phyloP scores from a whole-genome alignment of 2,113 vertebrate genomes.

The Sinocyclocheilus anshuiensis region DNA sequence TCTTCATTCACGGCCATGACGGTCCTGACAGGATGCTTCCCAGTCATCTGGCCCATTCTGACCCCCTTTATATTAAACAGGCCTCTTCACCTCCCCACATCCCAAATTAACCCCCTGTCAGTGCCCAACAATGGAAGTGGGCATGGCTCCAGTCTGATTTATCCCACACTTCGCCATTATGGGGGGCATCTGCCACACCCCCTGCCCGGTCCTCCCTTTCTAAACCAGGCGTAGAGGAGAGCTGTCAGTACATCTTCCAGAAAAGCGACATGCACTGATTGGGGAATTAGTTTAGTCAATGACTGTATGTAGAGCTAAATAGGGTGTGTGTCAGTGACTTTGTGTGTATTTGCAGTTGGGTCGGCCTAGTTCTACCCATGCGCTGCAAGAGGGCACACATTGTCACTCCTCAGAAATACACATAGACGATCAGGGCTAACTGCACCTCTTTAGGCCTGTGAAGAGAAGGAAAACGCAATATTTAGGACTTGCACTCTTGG shows the following conservation, averaged over 20 bases:
- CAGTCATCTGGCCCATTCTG: conserved; percentile 66
- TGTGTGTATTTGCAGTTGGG: conserved; percentile 40
- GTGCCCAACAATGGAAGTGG: conserved; percentile 72
- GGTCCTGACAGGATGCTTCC: conserved; percentile 70
- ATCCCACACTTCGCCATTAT: conserved; percentile 72
- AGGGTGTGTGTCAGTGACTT: conserved; percentile 69
- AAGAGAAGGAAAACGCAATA: conserved; percentile 24
- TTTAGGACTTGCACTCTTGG: background rate
- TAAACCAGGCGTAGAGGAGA: conserved; percentile 69
- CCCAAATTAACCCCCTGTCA: conserved; percentile 76
- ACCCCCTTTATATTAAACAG: conserved; percentile 64
- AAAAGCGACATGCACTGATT: conserved; percentile 66
- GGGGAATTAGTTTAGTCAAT: conserved; percentile 87
- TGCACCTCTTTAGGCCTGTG: conserved; percentile 54
- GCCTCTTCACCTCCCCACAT: conserved; percentile 51
- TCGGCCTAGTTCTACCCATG: conserved; percentile 34
- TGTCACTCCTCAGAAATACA: conserved; percentile 47
- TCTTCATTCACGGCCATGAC: conserved; percentile 63
- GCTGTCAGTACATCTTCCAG: conserved; percentile 77
- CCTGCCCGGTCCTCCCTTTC: background rate
- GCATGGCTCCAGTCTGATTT: conserved; percentile 73
- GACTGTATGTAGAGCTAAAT: conserved; percentile 94
- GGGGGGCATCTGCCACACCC: conserved; percentile 69
- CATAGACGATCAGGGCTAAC: conserved; percentile 19
- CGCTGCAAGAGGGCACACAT: conserved; percentile 46